phyloP scores from a whole-genome alignment of 2,888 invertebrate genomes.

The Tinea semifulvella region DNA sequence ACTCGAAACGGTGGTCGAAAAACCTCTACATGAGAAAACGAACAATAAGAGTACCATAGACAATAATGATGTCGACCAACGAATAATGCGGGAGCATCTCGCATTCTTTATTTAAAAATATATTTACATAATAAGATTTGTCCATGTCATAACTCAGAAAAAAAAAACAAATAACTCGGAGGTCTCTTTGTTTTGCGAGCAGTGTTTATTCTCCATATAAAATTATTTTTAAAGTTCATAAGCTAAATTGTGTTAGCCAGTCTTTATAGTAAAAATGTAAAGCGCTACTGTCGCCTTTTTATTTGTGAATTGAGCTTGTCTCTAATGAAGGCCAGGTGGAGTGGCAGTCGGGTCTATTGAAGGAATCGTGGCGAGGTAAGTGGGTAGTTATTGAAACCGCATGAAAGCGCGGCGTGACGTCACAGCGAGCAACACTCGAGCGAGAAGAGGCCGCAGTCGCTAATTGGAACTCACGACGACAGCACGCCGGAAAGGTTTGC shows the following conservation, averaged over 20 bases:
- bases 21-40: slow-evolving; percentile 61
- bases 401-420: slow-evolving; percentile 56
- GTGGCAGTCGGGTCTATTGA: slow-evolving; percentile 50
- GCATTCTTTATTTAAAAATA: slow-evolving; percentile 62
- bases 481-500: slow-evolving; percentile 59
- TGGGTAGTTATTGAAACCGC: slow-evolving; percentile 60
- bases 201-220: not conserved
- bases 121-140: slow-evolving; percentile 67
- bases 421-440: slow-evolving; percentile 27
- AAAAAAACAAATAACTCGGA: not conserved
- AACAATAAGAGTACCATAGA: slow-evolving; percentile 59
- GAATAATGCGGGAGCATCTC: slow-evolving; percentile 61
- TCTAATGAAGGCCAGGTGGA: slow-evolving; percentile 57
- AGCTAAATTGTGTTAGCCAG: not conserved
- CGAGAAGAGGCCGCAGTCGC: slow-evolving; percentile 41
- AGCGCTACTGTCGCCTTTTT: slow-evolving; percentile 32
- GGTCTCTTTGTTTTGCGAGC: not conserved
- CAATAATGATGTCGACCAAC: slow-evolving; percentile 62
- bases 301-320: slow-evolving; percentile 35
- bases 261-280: no score
- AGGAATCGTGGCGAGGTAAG: slow-evolving; percentile 37
- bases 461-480: slow-evolving; percentile 62
- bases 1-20: slow-evolving; percentile 64
- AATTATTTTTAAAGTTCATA: not conserved
- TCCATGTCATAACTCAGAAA: slow-evolving; percentile 39